Conservation (phyloP, 1,140 invertebrate genomes). For the Teleopsis dalmanni region DNA sequence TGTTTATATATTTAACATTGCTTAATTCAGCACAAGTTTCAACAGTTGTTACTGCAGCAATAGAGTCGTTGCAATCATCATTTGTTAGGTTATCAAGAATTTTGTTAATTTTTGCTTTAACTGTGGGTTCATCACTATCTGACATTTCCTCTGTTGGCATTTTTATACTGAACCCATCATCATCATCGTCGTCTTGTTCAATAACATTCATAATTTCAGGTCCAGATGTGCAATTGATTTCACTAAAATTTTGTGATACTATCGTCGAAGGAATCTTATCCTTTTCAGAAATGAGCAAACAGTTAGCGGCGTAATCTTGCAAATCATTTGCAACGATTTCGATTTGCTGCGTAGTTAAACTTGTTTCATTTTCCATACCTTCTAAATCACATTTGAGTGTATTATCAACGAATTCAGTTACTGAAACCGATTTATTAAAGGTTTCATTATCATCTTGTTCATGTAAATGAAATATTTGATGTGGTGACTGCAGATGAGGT, state of each 20-base stretch:
- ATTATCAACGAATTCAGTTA: constrained; percentile 1
- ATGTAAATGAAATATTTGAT: constrained; percentile 8
- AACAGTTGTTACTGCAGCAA: constrained; percentile 6
- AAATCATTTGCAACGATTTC: constrained; percentile 10
- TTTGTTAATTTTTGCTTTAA: constrained; percentile 41
- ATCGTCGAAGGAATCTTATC: background rate
- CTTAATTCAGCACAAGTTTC: background rate
- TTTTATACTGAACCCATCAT: constrained; percentile 36
- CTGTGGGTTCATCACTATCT: constrained; percentile 35
- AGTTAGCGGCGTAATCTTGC: background rate
- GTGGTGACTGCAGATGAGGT: constrained; percentile 10
- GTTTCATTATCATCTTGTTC: background rate
- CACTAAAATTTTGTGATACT: background rate
- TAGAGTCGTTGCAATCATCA: constrained; percentile 35
- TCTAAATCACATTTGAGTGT: constrained; percentile 17
- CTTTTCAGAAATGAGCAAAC: constrained; percentile 3
- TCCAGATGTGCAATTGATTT: too few relatives aligned
- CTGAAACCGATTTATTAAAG: constrained; percentile 2
- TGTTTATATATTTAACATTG: background rate
- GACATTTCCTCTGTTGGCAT: constrained; percentile 36
- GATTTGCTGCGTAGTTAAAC: background rate
- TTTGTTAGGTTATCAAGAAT: constrained; percentile 41
- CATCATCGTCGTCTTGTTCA: constrained; percentile 35
- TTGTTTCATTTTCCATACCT: constrained; percentile 15
- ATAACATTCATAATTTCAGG: constrained; percentile 1